These are phyloP conservation scores for Hylia prasina DNA, from an alignment of 2,113 vertebrate species.

Conservation along the genomic window DNA sequence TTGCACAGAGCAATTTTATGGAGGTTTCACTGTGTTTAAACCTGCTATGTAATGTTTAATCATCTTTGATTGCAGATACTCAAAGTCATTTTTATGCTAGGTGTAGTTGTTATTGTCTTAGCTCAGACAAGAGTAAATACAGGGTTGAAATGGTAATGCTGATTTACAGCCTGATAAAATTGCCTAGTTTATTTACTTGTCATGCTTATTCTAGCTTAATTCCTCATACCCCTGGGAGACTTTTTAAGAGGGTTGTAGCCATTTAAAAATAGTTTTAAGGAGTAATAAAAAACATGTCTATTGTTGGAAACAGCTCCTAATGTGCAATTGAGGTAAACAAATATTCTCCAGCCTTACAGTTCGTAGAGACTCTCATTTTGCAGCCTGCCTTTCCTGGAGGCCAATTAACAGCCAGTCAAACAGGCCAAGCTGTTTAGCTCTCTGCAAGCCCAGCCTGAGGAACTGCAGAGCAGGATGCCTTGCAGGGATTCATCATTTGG, in stretches of 20 bases:
- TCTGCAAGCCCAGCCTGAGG: conserved; percentile 31
- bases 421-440: conserved; percentile 47
- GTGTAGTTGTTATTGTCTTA: conserved; percentile 57
- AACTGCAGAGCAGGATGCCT: background rate
- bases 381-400: conserved; percentile 59
- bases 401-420: conserved; percentile 51
- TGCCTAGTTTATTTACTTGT: conserved; percentile 50
- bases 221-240: conserved; percentile 40
- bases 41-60: conserved; percentile 52
- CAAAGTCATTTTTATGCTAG: conserved; percentile 52
- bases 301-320: conserved; percentile 54
- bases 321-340: conserved; percentile 40
- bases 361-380: conserved; percentile 31
- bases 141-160: conserved; percentile 17
- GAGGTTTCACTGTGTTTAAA: conserved; percentile 36
- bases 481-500: background rate
- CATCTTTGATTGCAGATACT: conserved; percentile 68
- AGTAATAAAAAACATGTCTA: conserved; percentile 50
- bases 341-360: conserved; percentile 1
- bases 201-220: conserved; percentile 63
- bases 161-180: conserved; percentile 58
- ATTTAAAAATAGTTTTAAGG: conserved; percentile 60
- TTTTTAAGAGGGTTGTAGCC: conserved; percentile 60
- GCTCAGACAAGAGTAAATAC: conserved; percentile 58
- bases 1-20: conserved; percentile 10